phyloP scores from a whole-genome alignment of 2,113 vertebrate genomes.

The Eolophus roseicapilla region DNA sequence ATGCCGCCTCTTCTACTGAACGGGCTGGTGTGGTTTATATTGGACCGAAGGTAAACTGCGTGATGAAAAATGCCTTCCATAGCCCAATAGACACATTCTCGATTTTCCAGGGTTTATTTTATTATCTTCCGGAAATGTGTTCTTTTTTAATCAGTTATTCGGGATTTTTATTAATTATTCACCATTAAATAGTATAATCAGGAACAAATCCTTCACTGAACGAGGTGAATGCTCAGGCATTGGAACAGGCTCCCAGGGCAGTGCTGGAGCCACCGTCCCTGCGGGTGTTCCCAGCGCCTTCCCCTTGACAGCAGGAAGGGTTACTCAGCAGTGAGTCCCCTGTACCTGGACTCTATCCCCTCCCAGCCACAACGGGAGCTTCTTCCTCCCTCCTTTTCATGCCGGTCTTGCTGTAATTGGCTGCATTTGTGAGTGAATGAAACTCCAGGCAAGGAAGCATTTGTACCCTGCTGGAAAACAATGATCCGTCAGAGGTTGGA shows the following conservation, averaged over 20 bases:
- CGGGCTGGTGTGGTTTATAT: not conserved
- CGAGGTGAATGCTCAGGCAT: not conserved
- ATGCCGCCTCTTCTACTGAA: rapidly evolving
- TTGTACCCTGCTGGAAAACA: not conserved
- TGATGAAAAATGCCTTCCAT: not conserved
- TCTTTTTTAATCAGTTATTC: not conserved
- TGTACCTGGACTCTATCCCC: not conserved
- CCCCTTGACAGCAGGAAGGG: not conserved
- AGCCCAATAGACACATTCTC: rapidly evolving
- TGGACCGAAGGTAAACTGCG: not conserved
- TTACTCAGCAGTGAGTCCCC: not conserved
- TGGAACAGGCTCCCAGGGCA: not conserved
- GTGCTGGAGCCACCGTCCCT: too few relatives aligned
- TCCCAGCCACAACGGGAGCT: not conserved
- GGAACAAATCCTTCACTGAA: not conserved
- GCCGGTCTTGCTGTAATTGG: slow-evolving; percentile 3
- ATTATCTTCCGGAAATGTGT: not conserved
- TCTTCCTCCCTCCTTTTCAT: not conserved
- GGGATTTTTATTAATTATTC: not conserved
- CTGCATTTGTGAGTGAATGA: not conserved
- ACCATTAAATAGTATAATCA: not conserved
- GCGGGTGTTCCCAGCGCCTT: not conserved
- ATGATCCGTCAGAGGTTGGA: not conserved
- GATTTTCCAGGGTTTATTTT: not conserved
- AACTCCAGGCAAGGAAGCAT: not conserved